Conservation (phyloP, 2,888 invertebrate species). For the Scelioninae gen. 1 region DNA sequence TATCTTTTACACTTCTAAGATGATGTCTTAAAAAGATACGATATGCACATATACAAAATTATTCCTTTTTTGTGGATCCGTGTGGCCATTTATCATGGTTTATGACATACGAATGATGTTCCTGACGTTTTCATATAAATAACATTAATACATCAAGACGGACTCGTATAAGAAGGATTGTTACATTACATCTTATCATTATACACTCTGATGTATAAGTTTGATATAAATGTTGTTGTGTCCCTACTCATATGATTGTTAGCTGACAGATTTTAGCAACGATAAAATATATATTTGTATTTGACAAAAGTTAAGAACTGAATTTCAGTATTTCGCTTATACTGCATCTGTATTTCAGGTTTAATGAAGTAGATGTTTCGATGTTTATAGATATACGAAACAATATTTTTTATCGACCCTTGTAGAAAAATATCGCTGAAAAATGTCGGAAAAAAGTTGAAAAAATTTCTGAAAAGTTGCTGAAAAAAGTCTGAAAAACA, state of each 20-base stretch:
- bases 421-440: no score
- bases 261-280: constrained; percentile 1
- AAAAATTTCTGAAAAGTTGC: no score
- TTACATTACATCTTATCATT: constrained; percentile 51
- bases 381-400: no score
- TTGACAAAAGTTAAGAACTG: background rate
- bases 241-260: constrained; percentile 4
- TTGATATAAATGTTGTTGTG: constrained; percentile 16
- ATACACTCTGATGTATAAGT: constrained; percentile 13
- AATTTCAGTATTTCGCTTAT: background rate
- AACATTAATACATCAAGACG: constrained; percentile 23
- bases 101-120: constrained; percentile 58
- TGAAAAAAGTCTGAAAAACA: no score
- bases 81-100: constrained; percentile 46
- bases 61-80: constrained; percentile 31
- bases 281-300: background rate
- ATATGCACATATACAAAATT: constrained; percentile 16
- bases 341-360: no score
- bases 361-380: no score
- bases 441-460: no score
- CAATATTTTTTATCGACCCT: no score
- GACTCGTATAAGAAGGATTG: constrained; percentile 43
- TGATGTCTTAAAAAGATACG: background rate
- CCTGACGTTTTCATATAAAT: constrained; percentile 61
- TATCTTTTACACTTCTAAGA: constrained; percentile 10